Base-by-base conservation (phyloP, 1,140 invertebrate species). In the Drosophila subpulchrella region DNA sequence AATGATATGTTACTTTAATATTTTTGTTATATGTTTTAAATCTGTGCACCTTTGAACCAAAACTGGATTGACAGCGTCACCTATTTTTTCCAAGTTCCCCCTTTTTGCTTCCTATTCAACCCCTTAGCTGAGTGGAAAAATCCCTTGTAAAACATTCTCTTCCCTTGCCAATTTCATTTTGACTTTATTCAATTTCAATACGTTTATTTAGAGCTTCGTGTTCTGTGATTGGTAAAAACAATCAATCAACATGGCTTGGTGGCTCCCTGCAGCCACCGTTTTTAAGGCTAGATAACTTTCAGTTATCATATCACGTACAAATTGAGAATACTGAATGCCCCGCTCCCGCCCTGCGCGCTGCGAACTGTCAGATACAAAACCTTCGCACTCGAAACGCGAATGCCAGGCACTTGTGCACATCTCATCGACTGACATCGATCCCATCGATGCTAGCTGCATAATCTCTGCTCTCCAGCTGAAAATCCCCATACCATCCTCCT, bases 221-320 rank as follows among this genome's bases (percentile, higher is more conserved):
- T 48, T 57, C 34, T 58, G 20, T 30, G 65, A 71, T 50, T 71
- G 67, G 11, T 13, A 7, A 57, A 71, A 56, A 58, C 68, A 71
- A 72, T 72, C 66, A 72, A 72, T 72, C 68, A 71, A 48, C 13
- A 11, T 48, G 44, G 20, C 42, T 47, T 12, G 67, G 67, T 30
- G 65, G 67, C 66, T 60, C 70, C 46, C 30, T 44, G 56, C 41
- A 36, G 41, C 56, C 47, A 54, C 61, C 20, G 38, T 54, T 73
- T 60, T 60, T 17, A 24, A 53, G 55, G 41, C 53, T 61, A 61
- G 56, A 73, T 60, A 60, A 61, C 55, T 53, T 58, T 75, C 51
- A 50, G 78, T 60, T 81, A 62, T 75, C 61, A 61, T 73, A 75
- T 82, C 80, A 82, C 80, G 80, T 82, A 82, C 76, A 65, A 48